Evolutionary conservation across 1,140 invertebrate species (phyloP), one percentile per base, ranked within the genome.

Genomic region (Plutomurus gul): DNA sequence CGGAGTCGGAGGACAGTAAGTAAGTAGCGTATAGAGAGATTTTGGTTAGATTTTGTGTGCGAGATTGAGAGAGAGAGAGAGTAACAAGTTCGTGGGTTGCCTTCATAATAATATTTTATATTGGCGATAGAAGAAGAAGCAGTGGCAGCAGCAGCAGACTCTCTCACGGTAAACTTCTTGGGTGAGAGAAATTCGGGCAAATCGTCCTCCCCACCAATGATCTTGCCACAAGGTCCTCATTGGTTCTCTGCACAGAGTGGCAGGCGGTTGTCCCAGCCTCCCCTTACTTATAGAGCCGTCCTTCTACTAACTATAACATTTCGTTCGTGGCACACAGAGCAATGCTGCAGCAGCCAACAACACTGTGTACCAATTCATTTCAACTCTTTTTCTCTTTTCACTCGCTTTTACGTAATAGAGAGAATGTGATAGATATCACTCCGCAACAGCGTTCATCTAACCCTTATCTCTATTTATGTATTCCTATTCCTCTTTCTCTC

Each of bases 181-280:
- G 56, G 30, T 65, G 56, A 65, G 56, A 65, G 56, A 65, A 65
- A 65, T 65, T 65, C 56, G 56, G 56, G 56, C 27, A 30, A 65
- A 65, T 65, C 16, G 30, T 65, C n/a, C n/a, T n/a, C n/a, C 10
- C 56, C 4, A 65, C 56, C 56, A 65, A 65, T 65, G 56, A 65
- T 65, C 4, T 30, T 65, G 56, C 56, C 56, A 65, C 56, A 65
- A 65, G 13, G 27, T 33, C 56, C 56, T 65, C 56, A 65, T 65
- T 65, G 56, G 56, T 27, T 65, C 56, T 65, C 30, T 65, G 27
- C 56, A 65, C 56, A 65, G 25, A 65, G 56, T 65, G 6, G 27
- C 27, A 65, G 56, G 56, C 56, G 56, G 30, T 36, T 36, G 27
- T 65, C 56, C 56, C 56, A 30, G 27, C 56, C 56, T 65, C 56